phyloP scores from a whole-genome alignment of 2,113 vertebrate species.

The Trogon surrucura region DNA sequence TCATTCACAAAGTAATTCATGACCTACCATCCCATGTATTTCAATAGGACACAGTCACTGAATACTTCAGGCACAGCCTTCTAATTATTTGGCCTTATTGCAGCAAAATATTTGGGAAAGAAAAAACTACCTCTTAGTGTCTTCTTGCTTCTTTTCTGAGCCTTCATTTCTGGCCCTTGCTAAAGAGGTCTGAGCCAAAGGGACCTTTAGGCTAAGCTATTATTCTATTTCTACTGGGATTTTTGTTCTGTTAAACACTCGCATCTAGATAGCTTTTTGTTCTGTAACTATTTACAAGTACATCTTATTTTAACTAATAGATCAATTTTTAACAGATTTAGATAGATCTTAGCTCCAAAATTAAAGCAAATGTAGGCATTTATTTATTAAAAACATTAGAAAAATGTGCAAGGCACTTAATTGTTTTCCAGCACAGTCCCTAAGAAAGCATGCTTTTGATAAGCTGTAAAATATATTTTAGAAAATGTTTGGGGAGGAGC shows the following conservation, averaged over 20 bases:
- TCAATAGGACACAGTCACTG: background rate
- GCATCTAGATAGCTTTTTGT: background rate
- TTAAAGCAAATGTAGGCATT: background rate
- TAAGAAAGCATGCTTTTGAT: background rate
- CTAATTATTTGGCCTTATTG: background rate
- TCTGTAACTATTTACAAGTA: background rate
- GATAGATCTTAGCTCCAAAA: background rate
- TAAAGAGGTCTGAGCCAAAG: background rate
- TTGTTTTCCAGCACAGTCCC: background rate
- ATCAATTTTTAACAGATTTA: background rate
- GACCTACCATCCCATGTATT: background rate
- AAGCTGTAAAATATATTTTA: background rate
- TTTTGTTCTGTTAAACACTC: background rate
- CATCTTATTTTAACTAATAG: background rate
- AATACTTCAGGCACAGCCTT: background rate
- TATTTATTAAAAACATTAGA: background rate
- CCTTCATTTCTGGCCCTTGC: background rate
- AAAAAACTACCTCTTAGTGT: background rate
- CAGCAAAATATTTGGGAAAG: background rate
- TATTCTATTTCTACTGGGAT: background rate
- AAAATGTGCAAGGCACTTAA: background rate
- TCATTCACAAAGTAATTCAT: background rate
- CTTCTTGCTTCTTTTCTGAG: background rate
- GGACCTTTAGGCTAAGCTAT: background rate
- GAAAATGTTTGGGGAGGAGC: background rate